Evolutionary conservation across 2,113 vertebrate genomes (phyloP), one percentile per base, ranked within the genome.

Genomic region (Anolis sagrei): DNA sequence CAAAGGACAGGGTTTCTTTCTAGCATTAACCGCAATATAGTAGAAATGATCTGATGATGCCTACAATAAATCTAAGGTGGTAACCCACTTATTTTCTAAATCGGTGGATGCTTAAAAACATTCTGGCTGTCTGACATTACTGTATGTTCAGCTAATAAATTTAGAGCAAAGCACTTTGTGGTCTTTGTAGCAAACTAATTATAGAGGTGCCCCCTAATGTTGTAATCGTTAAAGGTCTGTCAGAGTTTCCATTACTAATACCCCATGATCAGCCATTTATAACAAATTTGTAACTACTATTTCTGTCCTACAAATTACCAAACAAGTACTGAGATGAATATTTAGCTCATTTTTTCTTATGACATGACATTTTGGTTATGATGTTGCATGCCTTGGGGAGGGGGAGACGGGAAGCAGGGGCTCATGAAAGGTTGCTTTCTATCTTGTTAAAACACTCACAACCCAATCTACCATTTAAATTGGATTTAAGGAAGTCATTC

Each of bases 201-300:
- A 54, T 85, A 86, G 80, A 90, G 83, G 10, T 61, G 49, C 9
- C 85, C 79, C 82, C 19, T 83, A 89, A 73, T 80, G n/a, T 27
- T 81, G 62, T 62, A 87, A 64, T 64, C 48, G 23, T 81, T 66
- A 19, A 68, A 87, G 3, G 13, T 85, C 29, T 82, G 70, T 86
- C 79, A 92, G 36, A 62, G n/a, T 87, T 90, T 86, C 66, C n/a
- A 76, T 74, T 82, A 83, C 4, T 85, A 92, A 92, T 73, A 76
- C 83, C 72, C 21, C 61, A 76, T 87, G 29, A 36, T 87, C 87
- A 82, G 72, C 58, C 75, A 62, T 87, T 88, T 89, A 88, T 86
- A 92, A 77, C 5, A 36, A 72, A 11, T 3, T 89, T 86, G 10
- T 90, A 81, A 77, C 0, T 3, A 80, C 81, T 32, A 62, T 69